Evolutionary conservation across 2,113 vertebrate species (phyloP).

Genomic region (Petrocephalus microphthalmus): DNA sequence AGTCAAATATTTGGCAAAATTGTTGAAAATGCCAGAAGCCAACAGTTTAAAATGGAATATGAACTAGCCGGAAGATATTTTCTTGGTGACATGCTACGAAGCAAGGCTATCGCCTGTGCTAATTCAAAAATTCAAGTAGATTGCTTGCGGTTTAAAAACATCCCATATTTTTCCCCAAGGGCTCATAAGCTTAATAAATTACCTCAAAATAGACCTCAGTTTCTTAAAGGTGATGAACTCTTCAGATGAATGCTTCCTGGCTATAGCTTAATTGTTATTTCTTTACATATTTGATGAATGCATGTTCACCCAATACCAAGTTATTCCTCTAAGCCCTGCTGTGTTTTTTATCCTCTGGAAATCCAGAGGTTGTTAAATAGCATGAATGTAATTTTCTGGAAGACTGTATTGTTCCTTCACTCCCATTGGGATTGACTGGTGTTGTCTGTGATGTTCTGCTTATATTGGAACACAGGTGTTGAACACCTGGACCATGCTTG

Average conservation of each 20-base stretch:
- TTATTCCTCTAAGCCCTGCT: not conserved
- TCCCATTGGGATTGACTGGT: not conserved
- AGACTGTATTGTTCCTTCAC: not conserved
- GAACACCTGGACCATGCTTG: not conserved
- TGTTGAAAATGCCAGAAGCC: not conserved
- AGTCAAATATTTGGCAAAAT: not conserved
- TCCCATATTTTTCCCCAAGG: not conserved
- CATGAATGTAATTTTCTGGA: not conserved
- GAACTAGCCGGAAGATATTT: not conserved
- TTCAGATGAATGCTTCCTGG: not conserved
- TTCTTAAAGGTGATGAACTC: not conserved
- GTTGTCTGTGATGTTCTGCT: not conserved
- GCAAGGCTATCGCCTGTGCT: not conserved
- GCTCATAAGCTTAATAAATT: not conserved
- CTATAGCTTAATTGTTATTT: not conserved
- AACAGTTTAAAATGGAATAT: not conserved
- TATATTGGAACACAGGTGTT: not conserved
- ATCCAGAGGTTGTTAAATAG: not conserved
- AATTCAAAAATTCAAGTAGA: not conserved
- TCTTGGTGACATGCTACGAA: not conserved
- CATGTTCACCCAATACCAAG: not conserved
- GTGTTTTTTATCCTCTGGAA: not conserved
- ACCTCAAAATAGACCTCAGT: not conserved
- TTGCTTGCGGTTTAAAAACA: not conserved
- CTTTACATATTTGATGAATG: not conserved